Evolutionary conservation across 2,888 invertebrate species (phyloP).

Genomic region (Dicranocentrus wangi): DNA sequence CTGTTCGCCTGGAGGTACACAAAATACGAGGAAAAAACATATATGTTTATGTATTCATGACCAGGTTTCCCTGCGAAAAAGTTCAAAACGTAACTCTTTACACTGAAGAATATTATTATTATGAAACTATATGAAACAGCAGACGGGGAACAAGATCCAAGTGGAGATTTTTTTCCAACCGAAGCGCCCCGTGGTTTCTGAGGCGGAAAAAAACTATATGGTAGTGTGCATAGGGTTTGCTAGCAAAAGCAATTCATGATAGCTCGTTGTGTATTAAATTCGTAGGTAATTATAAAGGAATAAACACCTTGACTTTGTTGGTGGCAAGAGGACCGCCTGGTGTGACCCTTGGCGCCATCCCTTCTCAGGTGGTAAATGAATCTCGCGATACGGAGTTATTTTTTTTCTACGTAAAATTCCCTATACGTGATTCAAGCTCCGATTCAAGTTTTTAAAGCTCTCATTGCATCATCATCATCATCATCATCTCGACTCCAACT

Average conservation of each 20-base stretch:
- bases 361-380: conserved; percentile 70
- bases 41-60: too few relatives aligned
- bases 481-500: too few relatives aligned
- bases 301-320: conserved; percentile 67
- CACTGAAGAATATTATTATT: too few relatives aligned
- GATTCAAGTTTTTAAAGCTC: too few relatives aligned
- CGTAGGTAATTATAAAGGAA: conserved; percentile 58
- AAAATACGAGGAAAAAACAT: too few relatives aligned
- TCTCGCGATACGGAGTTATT: conserved; percentile 13
- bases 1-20: conserved; percentile 28
- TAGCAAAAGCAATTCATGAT: conserved; percentile 1
- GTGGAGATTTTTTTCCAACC: not conserved
- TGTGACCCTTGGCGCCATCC: conserved; percentile 67
- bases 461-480: too few relatives aligned
- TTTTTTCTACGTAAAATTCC: too few relatives aligned
- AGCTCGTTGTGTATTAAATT: conserved; percentile 13
- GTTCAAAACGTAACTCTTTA: too few relatives aligned
- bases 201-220: conserved; percentile 27
- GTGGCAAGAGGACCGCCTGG: conserved; percentile 66
- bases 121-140: too few relatives aligned
- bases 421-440: too few relatives aligned
- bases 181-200: conserved; percentile 42
- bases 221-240: conserved; percentile 34
- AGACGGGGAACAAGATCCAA: too few relatives aligned
- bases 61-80: too few relatives aligned